These are phyloP conservation scores for Helogale parvula DNA, from an alignment of 2,113 vertebrate species.

Conservation along the genomic window DNA sequence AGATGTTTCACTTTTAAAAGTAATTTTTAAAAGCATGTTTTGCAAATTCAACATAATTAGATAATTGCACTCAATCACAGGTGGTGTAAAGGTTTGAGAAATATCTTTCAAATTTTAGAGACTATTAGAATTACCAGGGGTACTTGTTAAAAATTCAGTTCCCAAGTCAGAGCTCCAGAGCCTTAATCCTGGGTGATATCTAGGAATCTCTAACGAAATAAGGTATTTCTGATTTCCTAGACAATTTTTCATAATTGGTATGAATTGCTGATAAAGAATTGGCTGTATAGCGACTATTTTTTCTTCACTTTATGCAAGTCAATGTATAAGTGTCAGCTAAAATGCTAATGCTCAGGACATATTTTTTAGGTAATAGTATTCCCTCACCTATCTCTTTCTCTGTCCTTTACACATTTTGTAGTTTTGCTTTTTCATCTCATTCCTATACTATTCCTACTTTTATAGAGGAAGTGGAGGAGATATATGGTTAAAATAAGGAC, in stretches of 20 bases:
- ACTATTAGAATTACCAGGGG: background rate
- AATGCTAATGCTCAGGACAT: background rate
- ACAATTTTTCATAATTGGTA: background rate
- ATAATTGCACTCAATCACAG: background rate
- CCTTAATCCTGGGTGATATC: background rate
- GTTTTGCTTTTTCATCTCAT: background rate
- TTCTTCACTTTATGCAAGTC: background rate
- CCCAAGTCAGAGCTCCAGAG: background rate
- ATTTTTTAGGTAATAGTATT: background rate
- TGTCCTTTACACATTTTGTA: background rate
- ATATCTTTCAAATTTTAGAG: background rate
- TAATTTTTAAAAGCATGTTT: background rate
- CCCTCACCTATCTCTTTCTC: background rate
- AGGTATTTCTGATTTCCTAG: background rate
- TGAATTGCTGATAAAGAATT: constrained; percentile 1
- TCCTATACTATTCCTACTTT: background rate
- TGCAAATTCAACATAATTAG: background rate
- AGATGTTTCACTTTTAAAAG: background rate
- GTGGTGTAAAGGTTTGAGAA: background rate
- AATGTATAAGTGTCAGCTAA: background rate
- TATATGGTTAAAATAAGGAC: background rate
- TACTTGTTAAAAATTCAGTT: background rate
- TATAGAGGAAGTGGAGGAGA: background rate
- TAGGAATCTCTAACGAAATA: background rate
- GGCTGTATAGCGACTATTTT: background rate